Conservation (phyloP, 2,888 invertebrate genomes). For the Sphaerophoria rueppellii region DNA sequence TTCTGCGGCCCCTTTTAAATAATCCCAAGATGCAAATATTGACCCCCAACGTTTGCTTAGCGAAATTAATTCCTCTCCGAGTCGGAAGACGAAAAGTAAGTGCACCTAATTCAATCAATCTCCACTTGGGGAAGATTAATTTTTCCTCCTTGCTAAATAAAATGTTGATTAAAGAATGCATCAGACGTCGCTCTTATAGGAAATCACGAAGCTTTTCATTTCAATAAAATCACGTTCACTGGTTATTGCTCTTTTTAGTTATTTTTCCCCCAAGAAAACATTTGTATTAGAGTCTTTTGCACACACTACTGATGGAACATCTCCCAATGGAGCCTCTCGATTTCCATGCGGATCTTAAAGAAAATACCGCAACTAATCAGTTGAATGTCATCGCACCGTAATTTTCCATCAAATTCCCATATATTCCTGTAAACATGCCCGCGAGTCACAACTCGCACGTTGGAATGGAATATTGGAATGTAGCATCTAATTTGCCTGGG, state of each 20-base stretch:
- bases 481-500: constrained; percentile 42
- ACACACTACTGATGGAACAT: constrained; percentile 43
- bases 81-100: constrained; percentile 5
- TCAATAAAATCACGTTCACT: constrained; percentile 26
- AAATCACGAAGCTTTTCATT: constrained; percentile 22
- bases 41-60: background rate
- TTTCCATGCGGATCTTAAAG: constrained; percentile 54
- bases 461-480: constrained; percentile 61
- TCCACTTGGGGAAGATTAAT: background rate
- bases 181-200: background rate
- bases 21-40: background rate
- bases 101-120: background rate
- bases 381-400: constrained; percentile 65
- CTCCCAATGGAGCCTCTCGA: constrained; percentile 29
- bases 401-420: constrained; percentile 58
- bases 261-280: constrained; percentile 53
- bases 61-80: constrained; percentile 2
- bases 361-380: constrained; percentile 54
- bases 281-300: constrained; percentile 43
- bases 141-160: background rate
- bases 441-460: constrained; percentile 1
- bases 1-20: background rate
- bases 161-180: background rate
- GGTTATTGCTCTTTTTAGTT: background rate
- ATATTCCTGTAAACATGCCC: background rate